phyloP scores from a whole-genome alignment of 1,140 invertebrate species.

The Rhyacophila brunnea region DNA sequence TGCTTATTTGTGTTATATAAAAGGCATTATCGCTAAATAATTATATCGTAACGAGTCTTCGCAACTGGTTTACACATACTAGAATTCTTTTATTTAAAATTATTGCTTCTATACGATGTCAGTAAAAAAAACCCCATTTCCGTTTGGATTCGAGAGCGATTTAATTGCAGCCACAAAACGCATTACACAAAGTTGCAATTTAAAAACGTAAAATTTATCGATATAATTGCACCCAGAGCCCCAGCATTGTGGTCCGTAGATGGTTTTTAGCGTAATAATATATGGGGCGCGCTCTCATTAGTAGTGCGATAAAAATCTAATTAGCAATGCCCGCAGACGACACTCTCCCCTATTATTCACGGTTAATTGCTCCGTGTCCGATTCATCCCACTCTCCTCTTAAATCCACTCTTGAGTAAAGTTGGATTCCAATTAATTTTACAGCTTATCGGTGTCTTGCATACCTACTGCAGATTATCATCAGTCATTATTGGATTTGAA shows the following conservation, averaged over 20 bases:
- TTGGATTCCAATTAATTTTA: not conserved
- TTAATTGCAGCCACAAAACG: not conserved
- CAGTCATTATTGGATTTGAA: too few relatives aligned
- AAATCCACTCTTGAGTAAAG: not conserved
- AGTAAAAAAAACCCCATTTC: too few relatives aligned
- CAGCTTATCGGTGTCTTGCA: slow-evolving; percentile 1
- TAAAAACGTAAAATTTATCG: not conserved
- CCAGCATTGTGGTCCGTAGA: too few relatives aligned
- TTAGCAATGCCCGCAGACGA: slow-evolving; percentile 11
- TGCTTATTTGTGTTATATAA: too few relatives aligned
- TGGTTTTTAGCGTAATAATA: too few relatives aligned
- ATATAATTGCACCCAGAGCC: too few relatives aligned
- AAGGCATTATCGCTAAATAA: too few relatives aligned
- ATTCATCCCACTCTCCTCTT: slow-evolving; percentile 2
- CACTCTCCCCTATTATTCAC: slow-evolving; percentile 13
- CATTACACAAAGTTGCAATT: not conserved
- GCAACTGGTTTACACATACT: too few relatives aligned
- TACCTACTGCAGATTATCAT: too few relatives aligned
- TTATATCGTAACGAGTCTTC: too few relatives aligned
- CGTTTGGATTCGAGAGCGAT: not conserved
- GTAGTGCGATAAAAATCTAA: slow-evolving; percentile 27
- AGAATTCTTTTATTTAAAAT: too few relatives aligned
- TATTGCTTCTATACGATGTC: too few relatives aligned
- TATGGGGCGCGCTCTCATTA: slow-evolving; percentile 15
- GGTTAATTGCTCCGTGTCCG: slow-evolving; percentile 11